A percentile compares a stretch with the other conserved stretches of the same genome.
Conservation (phyloP, 2,797 vertebrate genomes). For the Anguilla pacifica region DNA sequence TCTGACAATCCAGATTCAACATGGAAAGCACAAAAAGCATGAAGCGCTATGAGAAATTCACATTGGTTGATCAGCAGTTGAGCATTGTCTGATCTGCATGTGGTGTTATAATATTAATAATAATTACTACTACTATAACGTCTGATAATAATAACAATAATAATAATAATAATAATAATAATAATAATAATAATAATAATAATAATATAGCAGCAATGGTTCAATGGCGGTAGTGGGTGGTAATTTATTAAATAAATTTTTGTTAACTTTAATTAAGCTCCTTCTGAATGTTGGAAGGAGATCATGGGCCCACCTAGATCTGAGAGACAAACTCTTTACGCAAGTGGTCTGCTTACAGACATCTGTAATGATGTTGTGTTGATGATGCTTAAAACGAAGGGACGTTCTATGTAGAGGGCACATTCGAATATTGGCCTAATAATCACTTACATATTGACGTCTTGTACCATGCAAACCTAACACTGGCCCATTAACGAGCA, state of each 20-base stretch:
- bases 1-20: not conserved
- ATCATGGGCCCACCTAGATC: not conserved
- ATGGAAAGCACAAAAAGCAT: not conserved
- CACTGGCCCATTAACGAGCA: slow-evolving; percentile 86
- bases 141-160: too few species aligned
- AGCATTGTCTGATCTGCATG: not conserved
- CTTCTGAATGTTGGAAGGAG: not conserved
- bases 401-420: slow-evolving; percentile 60
- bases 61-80: not conserved
- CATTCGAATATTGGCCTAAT: slow-evolving; percentile 78
- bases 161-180: too few species aligned
- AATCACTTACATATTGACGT: slow-evolving; percentile 83
- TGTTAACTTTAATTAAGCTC: not conserved
- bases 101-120: not conserved
- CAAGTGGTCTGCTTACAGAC: not conserved
- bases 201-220: not conserved
- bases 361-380: not conserved
- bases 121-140: too few species aligned
- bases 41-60: not conserved
- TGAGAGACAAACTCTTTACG: not conserved
- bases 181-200: slow-evolving; percentile 4
- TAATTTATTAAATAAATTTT: not conserved
- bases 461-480: slow-evolving; percentile 75
- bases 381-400: not conserved
- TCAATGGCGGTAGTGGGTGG: not conserved